phyloP scores from a whole-genome alignment of 1,140 invertebrate genomes.

The Campoletis sonorensis region DNA sequence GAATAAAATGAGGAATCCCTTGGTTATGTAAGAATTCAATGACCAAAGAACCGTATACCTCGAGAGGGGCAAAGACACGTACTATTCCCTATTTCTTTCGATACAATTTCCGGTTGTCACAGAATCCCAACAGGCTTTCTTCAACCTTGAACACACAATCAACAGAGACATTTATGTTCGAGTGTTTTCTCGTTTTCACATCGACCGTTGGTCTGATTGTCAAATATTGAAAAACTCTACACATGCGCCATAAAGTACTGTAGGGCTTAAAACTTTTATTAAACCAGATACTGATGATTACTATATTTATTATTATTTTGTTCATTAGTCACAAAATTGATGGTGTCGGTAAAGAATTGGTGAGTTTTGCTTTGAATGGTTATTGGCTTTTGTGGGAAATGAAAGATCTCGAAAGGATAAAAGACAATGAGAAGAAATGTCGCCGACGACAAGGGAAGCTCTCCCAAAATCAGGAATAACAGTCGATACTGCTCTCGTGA shows the following conservation, averaged over 20 bases:
- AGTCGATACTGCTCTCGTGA: conserved; percentile 40
- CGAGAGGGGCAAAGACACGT: not conserved
- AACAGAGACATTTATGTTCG: not conserved
- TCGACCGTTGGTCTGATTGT: not conserved
- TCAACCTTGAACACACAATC: not conserved
- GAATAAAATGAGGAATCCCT: not conserved
- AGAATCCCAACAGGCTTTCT: not conserved
- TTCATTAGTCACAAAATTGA: no score
- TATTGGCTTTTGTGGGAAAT: not conserved
- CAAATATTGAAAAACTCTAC: not conserved
- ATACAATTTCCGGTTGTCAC: not conserved
- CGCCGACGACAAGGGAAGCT: conserved; percentile 17
- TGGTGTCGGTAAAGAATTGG: no score
- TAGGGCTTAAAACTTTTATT: no score
- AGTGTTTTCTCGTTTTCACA: not conserved
- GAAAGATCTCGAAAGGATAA: not conserved
- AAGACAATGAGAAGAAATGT: not conserved
- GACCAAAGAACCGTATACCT: not conserved
- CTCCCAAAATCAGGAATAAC: conserved; percentile 21
- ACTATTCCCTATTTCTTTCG: not conserved
- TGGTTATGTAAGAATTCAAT: conserved; percentile 2
- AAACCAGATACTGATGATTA: no score
- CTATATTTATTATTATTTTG: no score
- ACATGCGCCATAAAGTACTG: no score
- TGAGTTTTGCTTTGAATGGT: not conserved